These are phyloP conservation scores for Drosophila niveifrons DNA, from an alignment of 2,888 invertebrate species.

Conservation along the genomic window DNA sequence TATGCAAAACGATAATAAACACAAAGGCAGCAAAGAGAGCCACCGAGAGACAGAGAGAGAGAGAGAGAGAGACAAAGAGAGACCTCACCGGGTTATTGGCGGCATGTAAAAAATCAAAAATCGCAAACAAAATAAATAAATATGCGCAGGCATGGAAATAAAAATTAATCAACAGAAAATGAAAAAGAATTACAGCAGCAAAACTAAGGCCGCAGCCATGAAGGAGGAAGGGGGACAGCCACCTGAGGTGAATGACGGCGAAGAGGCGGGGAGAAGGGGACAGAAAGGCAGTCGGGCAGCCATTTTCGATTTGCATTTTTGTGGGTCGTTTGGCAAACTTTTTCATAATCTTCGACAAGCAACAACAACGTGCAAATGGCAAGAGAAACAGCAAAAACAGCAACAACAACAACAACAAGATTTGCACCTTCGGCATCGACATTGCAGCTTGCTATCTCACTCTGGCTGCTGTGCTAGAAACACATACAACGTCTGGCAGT, in stretches of 20 bases:
- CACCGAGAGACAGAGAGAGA: conserved; percentile 13
- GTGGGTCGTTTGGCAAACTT: conserved; percentile 68
- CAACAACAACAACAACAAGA: conserved; percentile 34
- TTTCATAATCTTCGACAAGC: conserved; percentile 64
- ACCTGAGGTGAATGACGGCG: not conserved
- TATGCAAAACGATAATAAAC: conserved; percentile 73
- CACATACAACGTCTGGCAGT: conserved; percentile 10
- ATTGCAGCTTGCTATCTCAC: conserved; percentile 33
- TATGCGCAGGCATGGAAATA: conserved; percentile 39
- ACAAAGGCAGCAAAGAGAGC: conserved; percentile 33
- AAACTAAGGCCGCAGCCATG: not conserved
- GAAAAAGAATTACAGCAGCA: conserved; percentile 30
- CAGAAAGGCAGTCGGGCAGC: conserved; percentile 45
- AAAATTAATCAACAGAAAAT: conserved; percentile 47
- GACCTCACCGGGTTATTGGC: conserved; percentile 44
- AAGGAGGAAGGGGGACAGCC: not conserved
- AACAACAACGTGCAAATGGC: conserved; percentile 1
- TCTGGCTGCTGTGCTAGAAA: conserved; percentile 1
- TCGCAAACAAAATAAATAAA: conserved; percentile 69
- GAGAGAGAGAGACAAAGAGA: conserved; percentile 1
- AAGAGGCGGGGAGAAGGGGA: not conserved
- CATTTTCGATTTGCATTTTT: conserved; percentile 67
- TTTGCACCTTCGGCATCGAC: conserved; percentile 56
- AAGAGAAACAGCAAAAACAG: conserved; percentile 16
- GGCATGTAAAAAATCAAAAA: conserved; percentile 72